Evolutionary conservation across 2,797 vertebrate genomes (phyloP), one percentile per base, ranked within the genome.

Genomic region (Platyrinchus mystaceus): DNA sequence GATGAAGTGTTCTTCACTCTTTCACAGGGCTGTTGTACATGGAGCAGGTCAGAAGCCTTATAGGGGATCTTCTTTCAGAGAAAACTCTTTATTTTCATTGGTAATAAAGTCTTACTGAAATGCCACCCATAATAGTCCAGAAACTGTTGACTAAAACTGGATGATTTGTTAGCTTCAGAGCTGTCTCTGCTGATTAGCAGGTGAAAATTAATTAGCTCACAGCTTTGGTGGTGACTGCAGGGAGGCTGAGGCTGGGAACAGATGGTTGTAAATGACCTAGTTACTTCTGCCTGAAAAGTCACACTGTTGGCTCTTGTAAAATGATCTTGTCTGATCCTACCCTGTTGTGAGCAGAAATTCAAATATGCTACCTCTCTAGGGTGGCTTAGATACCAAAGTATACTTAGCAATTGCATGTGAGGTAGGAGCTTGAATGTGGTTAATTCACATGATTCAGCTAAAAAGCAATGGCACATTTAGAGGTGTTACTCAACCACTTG

Each of bases 201-300:
- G 83, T 86, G 91, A 86, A 93, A 94, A 95, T 71, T 88, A 91
- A 92, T 94, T 93, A 88, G 79, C 5, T 6, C 59, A 59, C 43
- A 30, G 83, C 46, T 86, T 83, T 1, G 2, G 43, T 52, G 50
- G 15, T 75, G 76, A 62, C 76, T 0, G 0, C 62, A 34, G 79
- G 83, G 87, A 84, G 66, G n/a, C 64, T 24, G 62, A 64, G 80
- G 62, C 53, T 43, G 8, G 39, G 91, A 95, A 85, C 95, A 94
- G 96, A 90, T 95, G 91, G 94, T 59, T 86, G 87, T 58, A 86
- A 94, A 79, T 69, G 91, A 94, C 91, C 91, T 86, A 73, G 76
- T 94, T 96, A 94, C 83, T 91, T 85, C 89, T 93, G 95, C 95
- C 93, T 95, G 89, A 75, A 69, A 60, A 93, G 83, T 84, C 83